These are phyloP conservation scores for Andrena bicolor DNA, from an alignment of 2,888 invertebrate genomes.

Conservation along the genomic window DNA sequence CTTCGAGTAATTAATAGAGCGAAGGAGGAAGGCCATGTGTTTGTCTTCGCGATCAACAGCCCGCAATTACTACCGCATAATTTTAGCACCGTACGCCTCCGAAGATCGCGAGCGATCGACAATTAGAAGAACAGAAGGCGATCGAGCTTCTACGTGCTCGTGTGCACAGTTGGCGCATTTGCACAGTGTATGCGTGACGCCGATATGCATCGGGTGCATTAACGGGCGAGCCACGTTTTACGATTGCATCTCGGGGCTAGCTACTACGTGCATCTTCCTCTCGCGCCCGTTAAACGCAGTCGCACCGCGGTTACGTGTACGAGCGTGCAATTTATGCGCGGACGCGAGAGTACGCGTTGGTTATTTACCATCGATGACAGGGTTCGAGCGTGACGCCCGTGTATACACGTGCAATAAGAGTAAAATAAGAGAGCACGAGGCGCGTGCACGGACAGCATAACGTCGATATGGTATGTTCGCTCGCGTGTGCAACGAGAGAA, in stretches of 20 bases:
- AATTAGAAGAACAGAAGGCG: slow-evolving; percentile 8
- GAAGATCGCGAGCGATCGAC: slow-evolving; percentile 2
- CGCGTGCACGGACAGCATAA: slow-evolving; percentile 2
- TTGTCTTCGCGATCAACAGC: neutral
- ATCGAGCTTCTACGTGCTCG: neutral
- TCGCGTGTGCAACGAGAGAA: neutral
- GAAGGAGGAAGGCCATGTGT: neutral
- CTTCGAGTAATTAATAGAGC: neutral
- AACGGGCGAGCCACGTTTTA: slow-evolving; percentile 42
- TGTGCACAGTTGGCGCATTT: slow-evolving; percentile 40
- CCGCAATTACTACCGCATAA: neutral
- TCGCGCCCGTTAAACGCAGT: slow-evolving; percentile 8
- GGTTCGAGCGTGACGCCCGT: neutral
- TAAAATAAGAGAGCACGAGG: slow-evolving; percentile 6
- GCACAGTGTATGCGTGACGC: neutral
- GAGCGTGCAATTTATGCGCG: slow-evolving; percentile 19
- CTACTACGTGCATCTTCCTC: slow-evolving; percentile 23
- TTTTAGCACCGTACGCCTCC: neutral
- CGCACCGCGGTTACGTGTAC: slow-evolving; percentile 8
- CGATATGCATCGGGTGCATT: slow-evolving; percentile 58
- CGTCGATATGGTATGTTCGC: neutral
- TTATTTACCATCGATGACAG: slow-evolving; percentile 30
- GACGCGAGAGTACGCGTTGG: neutral
- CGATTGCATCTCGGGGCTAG: slow-evolving; percentile 34
- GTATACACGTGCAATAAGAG: slow-evolving; percentile 16